Evolutionary conservation across 2,113 vertebrate species (phyloP).

Genomic region (Perca fluviatilis): DNA sequence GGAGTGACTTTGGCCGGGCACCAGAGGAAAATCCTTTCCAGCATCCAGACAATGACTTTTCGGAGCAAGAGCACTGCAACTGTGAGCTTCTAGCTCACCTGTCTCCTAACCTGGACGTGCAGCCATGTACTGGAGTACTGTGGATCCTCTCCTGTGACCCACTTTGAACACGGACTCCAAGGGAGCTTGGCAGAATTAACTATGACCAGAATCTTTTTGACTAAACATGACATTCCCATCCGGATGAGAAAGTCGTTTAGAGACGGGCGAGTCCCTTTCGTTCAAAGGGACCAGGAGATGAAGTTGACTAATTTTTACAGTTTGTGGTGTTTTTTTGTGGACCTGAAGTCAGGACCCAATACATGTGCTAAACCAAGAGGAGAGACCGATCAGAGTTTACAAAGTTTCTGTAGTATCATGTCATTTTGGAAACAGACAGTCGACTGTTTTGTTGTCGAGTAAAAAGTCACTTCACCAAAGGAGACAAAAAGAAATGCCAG

Average conservation of each 20-base stretch:
- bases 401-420: slow-evolving; percentile 54
- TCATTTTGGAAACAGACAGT: slow-evolving; percentile 32
- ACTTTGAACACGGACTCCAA: slow-evolving; percentile 57
- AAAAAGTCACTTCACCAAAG: slow-evolving; percentile 58
- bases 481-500: slow-evolving; percentile 45
- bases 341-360: slow-evolving; percentile 29
- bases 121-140: slow-evolving; percentile 46
- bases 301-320: slow-evolving; percentile 51
- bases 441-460: slow-evolving; percentile 24
- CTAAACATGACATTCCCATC: slow-evolving; percentile 25
- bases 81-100: slow-evolving; percentile 81
- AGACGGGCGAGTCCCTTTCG: slow-evolving; percentile 11
- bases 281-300: slow-evolving; percentile 20
- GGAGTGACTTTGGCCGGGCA: slow-evolving; percentile 89
- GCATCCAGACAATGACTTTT: slow-evolving; percentile 86
- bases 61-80: slow-evolving; percentile 81
- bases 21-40: slow-evolving; percentile 89
- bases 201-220: slow-evolving; percentile 10
- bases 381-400: slow-evolving; percentile 55
- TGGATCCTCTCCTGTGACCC: slow-evolving; percentile 57
- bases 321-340: slow-evolving; percentile 62
- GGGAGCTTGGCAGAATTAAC: slow-evolving; percentile 52
- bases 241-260: slow-evolving; percentile 19
- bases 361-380: slow-evolving; percentile 53
- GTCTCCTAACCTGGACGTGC: slow-evolving; percentile 39